Percentiles rank a stretch among this genome's conserved stretches.
Evolutionary conservation across 2,888 invertebrate genomes (phyloP).

Genomic region (Latheticus oryzae): DNA sequence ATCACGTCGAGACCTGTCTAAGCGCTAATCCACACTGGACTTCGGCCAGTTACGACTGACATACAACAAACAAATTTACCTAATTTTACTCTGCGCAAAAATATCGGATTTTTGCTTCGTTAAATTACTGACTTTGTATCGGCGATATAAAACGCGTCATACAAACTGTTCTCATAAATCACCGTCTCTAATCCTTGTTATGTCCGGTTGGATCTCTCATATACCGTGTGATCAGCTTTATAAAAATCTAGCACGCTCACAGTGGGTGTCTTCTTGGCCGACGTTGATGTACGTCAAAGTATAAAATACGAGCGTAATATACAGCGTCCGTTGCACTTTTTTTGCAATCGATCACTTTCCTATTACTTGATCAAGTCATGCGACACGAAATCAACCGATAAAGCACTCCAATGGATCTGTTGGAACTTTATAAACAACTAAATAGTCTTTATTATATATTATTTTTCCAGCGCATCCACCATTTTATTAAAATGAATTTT

Average conservation of each 20-base stretch:
- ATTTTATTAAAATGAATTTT: too few species aligned
- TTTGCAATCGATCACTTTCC: conserved; percentile 39
- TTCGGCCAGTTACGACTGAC: conserved; percentile 16
- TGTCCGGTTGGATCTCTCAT: conserved; percentile 41
- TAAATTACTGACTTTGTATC: conserved; percentile 9
- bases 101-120: too few species aligned
- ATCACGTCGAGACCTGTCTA: conserved; percentile 52
- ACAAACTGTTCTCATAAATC: conserved; percentile 36
- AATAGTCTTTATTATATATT: too few species aligned
- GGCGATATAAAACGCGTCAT: conserved; percentile 10
- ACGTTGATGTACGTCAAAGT: conserved; percentile 40
- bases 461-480: too few species aligned
- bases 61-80: background rate
- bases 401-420: too few species aligned
- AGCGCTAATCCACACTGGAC: conserved; percentile 49
- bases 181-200: conserved; percentile 34
- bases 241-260: conserved; percentile 42
- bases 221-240: conserved; percentile 41
- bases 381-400: conserved; percentile 20
- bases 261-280: conserved; percentile 35
- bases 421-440: too few species aligned
- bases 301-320: conserved; percentile 42
- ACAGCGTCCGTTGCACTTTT: conserved; percentile 37
- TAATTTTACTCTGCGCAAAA: too few species aligned
- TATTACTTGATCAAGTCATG: conserved; percentile 38